Conservation (phyloP, 2,113 vertebrate species). For the Piaya cayana region DNA sequence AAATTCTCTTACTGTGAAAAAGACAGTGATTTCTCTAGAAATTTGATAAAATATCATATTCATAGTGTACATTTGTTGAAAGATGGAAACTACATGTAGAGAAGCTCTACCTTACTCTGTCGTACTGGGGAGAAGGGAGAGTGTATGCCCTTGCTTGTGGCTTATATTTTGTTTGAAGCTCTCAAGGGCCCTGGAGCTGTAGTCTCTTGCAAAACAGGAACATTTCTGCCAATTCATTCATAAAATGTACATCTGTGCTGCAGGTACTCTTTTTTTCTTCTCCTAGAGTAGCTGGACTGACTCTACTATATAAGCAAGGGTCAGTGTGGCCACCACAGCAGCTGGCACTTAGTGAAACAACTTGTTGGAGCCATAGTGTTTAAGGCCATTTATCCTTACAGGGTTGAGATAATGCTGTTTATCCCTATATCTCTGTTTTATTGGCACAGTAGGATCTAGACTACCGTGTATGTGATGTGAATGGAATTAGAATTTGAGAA, state of each 20-base stretch:
- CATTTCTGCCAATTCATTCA: accelerated
- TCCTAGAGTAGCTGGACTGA: not conserved
- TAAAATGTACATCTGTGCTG: not conserved
- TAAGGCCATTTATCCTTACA: not conserved
- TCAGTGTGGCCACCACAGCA: not conserved
- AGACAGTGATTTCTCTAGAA: not conserved
- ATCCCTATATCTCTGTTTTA: not conserved
- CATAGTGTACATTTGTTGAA: not conserved
- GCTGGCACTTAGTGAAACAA: not conserved
- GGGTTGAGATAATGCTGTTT: not conserved
- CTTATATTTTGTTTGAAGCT: not conserved
- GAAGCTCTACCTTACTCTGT: not conserved
- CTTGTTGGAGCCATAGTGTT: not conserved
- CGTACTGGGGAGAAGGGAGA: not conserved
- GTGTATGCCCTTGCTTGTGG: not conserved
- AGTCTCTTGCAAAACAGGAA: not conserved
- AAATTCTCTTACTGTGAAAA: not conserved
- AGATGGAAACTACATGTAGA: not conserved
- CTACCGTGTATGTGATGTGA: not conserved
- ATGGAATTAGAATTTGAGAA: not conserved
- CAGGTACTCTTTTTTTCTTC: not conserved
- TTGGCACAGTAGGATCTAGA: not conserved
- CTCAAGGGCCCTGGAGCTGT: not conserved
- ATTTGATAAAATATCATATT: not conserved
- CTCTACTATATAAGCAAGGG: not conserved